Percentiles rank a stretch among this genome's conserved stretches.
Evolutionary conservation across 2,888 invertebrate species (phyloP).

Genomic region (Epirrhoe alternata): DNA sequence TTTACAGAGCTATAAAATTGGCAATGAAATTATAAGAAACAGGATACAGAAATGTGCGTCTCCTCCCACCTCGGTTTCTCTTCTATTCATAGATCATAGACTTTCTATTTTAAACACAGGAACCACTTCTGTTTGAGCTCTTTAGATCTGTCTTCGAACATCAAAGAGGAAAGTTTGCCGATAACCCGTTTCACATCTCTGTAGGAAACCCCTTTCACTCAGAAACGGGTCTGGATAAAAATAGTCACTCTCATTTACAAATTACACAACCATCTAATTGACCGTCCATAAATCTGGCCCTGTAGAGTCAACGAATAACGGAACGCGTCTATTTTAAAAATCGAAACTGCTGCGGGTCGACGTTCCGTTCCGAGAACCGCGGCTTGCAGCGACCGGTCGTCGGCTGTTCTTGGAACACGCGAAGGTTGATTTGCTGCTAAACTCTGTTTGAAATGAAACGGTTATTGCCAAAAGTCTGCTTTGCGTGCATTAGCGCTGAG

Average conservation of each 20-base stretch:
- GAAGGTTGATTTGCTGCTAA: slow-evolving; percentile 70
- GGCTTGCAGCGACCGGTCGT: slow-evolving; percentile 64
- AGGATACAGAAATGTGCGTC: slow-evolving; percentile 9
- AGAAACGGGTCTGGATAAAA: slow-evolving; percentile 67
- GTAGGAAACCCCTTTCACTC: slow-evolving; percentile 79
- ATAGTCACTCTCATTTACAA: slow-evolving; percentile 70
- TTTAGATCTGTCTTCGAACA: slow-evolving; percentile 32
- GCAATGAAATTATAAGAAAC: not conserved
- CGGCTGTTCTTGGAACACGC: slow-evolving; percentile 69
- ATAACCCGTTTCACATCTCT: slow-evolving; percentile 63
- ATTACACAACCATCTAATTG: slow-evolving; percentile 73
- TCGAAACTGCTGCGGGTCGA: slow-evolving; percentile 68
- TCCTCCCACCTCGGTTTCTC: slow-evolving; percentile 14
- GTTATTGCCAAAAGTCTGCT: slow-evolving; percentile 68
- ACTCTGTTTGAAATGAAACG: slow-evolving; percentile 64
- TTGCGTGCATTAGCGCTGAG: slow-evolving; percentile 51
- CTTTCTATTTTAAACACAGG: slow-evolving; percentile 29
- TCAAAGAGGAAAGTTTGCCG: slow-evolving; percentile 60
- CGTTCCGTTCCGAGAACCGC: slow-evolving; percentile 71
- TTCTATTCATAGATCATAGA: slow-evolving; percentile 24
- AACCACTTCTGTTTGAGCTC: slow-evolving; percentile 11
- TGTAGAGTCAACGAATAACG: slow-evolving; percentile 63
- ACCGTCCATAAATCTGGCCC: slow-evolving; percentile 67
- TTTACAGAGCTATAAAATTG: not conserved
- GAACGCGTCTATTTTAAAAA: slow-evolving; percentile 79